Percentiles rank a stretch among this genome's conserved stretches.
Conservation (phyloP, 2,888 invertebrate genomes). For the Agrochola macilenta region DNA sequence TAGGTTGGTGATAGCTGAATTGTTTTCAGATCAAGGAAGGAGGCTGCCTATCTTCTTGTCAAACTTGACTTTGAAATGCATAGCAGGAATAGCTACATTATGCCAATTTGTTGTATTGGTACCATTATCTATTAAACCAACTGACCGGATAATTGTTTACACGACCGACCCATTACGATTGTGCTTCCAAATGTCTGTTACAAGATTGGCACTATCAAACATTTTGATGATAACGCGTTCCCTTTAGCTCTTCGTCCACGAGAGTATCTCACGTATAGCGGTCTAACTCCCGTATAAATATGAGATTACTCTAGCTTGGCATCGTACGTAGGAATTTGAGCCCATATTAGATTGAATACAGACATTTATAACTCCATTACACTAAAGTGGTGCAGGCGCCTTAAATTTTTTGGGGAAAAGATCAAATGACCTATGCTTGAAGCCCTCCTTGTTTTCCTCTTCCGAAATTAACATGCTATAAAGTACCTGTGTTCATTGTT, state of each 20-base stretch:
- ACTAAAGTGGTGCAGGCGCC: neutral
- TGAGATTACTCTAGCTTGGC: neutral
- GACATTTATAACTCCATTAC: too few species aligned
- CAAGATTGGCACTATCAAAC: slow-evolving; percentile 31
- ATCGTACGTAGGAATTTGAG: neutral
- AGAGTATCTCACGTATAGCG: neutral
- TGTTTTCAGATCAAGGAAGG: slow-evolving; percentile 5
- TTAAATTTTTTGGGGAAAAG: neutral
- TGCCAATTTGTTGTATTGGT: slow-evolving; percentile 20
- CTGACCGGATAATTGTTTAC: slow-evolving; percentile 12
- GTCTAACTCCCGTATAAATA: neutral
- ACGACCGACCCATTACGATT: slow-evolving; percentile 31
- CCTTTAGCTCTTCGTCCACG: neutral
- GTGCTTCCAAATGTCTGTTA: slow-evolving; percentile 25
- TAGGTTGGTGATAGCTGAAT: slow-evolving; percentile 1
- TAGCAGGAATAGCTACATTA: slow-evolving; percentile 21
- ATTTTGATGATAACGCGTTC: slow-evolving; percentile 21
- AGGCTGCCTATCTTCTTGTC: slow-evolving; percentile 25
- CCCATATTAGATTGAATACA: neutral
- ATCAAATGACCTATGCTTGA: neutral
- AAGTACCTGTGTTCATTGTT: slow-evolving; percentile 49
- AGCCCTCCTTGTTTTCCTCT: slow-evolving; percentile 6
- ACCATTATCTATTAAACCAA: slow-evolving; percentile 37
- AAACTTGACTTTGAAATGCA: slow-evolving; percentile 21
- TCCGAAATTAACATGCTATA: slow-evolving; percentile 43